Evolutionary conservation across 1,140 invertebrate species (phyloP).

Genomic region (Scaptomyza graminum): DNA sequence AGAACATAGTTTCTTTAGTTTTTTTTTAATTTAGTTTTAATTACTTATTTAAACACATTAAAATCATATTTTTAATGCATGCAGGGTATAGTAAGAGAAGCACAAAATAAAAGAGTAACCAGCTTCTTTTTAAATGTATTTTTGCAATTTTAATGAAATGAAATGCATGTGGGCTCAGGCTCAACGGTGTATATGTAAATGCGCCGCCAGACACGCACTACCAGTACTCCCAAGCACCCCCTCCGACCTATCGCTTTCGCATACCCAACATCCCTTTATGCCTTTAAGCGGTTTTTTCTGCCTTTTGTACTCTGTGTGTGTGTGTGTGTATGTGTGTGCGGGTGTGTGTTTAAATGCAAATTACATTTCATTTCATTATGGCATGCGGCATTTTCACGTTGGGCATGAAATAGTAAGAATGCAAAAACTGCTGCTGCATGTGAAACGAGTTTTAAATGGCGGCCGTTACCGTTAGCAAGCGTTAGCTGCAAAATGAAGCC

Average conservation of each 20-base stretch:
- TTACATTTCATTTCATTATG: conserved; percentile 81
- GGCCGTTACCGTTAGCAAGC: conserved; percentile 67
- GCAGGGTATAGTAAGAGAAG: no score
- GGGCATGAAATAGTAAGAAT: conserved; percentile 64
- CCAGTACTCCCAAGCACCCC: conserved; percentile 11
- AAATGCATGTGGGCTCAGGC: conserved; percentile 67
- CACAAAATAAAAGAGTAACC: conserved; percentile 18
- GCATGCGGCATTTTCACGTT: conserved; percentile 73
- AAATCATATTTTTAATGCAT: neutral
- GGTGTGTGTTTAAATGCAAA: conserved; percentile 74
- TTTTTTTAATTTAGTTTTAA: neutral
- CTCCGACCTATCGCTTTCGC: neutral
- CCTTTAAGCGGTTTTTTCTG: conserved; percentile 28
- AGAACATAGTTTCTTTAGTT: no score
- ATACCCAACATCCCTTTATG: conserved; percentile 18
- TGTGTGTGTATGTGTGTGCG: conserved; percentile 16
- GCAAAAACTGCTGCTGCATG: conserved; percentile 56
- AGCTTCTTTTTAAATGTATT: conserved; percentile 72
- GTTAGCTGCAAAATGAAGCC: conserved; percentile 57
- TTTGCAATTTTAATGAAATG: conserved; percentile 81
- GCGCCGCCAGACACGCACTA: conserved; percentile 57
- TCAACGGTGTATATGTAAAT: conserved; percentile 62
- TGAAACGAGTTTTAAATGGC: conserved; percentile 79
- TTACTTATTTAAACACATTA: neutral
- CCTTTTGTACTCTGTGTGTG: conserved; percentile 3